Conservation (phyloP, 2,888 invertebrate species). For the Aromia moschata region DNA sequence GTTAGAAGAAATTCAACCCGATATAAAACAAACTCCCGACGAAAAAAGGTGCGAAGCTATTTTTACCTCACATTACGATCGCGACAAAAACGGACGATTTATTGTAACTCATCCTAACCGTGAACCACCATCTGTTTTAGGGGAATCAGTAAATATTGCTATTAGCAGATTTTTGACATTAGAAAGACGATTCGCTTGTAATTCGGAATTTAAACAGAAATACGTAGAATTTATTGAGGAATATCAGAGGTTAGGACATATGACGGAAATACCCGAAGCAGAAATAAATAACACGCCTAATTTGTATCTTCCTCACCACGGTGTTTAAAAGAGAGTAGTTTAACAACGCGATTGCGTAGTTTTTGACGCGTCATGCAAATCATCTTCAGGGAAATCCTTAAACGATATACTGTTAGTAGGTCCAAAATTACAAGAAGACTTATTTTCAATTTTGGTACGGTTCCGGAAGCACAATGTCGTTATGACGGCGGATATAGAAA, state of each 20-base stretch:
- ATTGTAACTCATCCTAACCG: too few relatives aligned
- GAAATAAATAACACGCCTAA: not conserved
- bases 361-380: conserved; percentile 46
- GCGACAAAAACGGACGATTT: conserved; percentile 10
- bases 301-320: conserved; percentile 31
- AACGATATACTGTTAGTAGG: conserved; percentile 19
- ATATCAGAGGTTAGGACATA: conserved; percentile 29
- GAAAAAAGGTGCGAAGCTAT: too few relatives aligned
- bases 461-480: conserved; percentile 42
- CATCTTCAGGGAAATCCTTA: conserved; percentile 20
- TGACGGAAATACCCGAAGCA: conserved; percentile 12
- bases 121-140: too few relatives aligned
- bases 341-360: conserved; percentile 26
- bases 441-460: conserved; percentile 40
- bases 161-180: conserved; percentile 19
- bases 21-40: conserved; percentile 6
- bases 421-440: conserved; percentile 38
- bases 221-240: conserved; percentile 30
- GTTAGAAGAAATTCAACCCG: conserved; percentile 2
- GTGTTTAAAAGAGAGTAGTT: conserved; percentile 19
- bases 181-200: conserved; percentile 19
- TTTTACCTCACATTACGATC: too few relatives aligned
- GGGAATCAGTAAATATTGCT: conserved; percentile 19
- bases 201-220: conserved; percentile 21
- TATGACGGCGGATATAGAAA: conserved; percentile 47